Base-by-base conservation (phyloP, 2,888 invertebrate genomes). In the Cyclophora punctaria region DNA sequence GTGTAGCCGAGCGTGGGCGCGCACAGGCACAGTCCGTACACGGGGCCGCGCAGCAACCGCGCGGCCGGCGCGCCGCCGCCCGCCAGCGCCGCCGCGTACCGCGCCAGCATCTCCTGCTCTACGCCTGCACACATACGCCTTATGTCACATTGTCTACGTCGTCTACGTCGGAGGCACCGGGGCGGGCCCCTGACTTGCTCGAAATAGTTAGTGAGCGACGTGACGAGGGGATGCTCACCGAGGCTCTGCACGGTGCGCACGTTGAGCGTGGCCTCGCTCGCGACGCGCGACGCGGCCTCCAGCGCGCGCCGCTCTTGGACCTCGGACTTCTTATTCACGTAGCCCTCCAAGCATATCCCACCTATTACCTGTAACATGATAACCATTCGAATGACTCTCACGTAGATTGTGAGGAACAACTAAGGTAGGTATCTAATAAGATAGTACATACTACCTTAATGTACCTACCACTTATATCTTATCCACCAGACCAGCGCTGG, bases 1-100 rank as follows among this genome's bases (percentile, higher is more conserved):
- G 93, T 92, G 72, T 95, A 95, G 0, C 93, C 93, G 6, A 93
- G 80, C 55, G 93, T 92, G 0, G 94, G 93, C 2, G 92, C 89
- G 47, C 92, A 90, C 67, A 93, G 91, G 2, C 94, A 93, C 57
- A 93, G 74, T 0, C 92, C 93, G 75, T 93, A 94, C 4, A 93
- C 93, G 0, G 91, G 66, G 0, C 93, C 94, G 47, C 94, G 89
- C 59, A 92, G 80, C 89, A 80, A 54, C 78, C 83, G 69, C 75
- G 89, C 44, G 65, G 78, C 55, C 68, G 80, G 89, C 80, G 62
- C 80, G 71, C 64, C 73, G 44, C 44, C 45, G 35, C 75, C 1
- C 73, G n/a, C 0, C 50, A 92, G 69, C 3, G 90, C 86, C 0
- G 60, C 63, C 7, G 69, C 73, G 73, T 92, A 93, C 34, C 87